Evolutionary conservation across 2,888 invertebrate genomes (phyloP).

Genomic region (Idaea dimidiata): DNA sequence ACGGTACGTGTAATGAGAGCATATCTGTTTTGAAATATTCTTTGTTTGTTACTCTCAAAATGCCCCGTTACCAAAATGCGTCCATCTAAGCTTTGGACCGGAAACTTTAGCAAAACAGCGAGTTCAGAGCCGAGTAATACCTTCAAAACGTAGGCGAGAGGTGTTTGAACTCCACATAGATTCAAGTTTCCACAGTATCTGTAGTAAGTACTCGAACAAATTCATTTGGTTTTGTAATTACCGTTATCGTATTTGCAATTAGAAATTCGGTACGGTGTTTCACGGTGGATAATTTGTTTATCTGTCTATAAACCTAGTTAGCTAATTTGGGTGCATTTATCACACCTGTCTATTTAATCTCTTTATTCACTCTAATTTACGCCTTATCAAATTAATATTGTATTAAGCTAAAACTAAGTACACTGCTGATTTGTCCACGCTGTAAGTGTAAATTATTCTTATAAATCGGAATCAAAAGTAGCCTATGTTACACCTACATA

Average conservation of each 20-base stretch:
- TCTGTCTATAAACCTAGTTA: neutral
- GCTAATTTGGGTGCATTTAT: neutral
- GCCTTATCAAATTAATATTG: neutral
- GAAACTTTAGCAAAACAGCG: slow-evolving; percentile 43
- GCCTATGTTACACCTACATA: too few species aligned
- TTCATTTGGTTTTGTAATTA: slow-evolving; percentile 10
- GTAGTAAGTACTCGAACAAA: slow-evolving; percentile 12
- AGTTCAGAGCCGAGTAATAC: slow-evolving; percentile 41
- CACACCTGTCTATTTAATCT: neutral
- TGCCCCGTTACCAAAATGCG: slow-evolving; percentile 40
- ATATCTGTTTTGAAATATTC: neutral
- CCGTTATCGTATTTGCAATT: slow-evolving; percentile 11
- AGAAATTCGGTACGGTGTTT: neutral
- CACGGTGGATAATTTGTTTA: neutral
- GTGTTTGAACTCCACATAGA: slow-evolving; percentile 45
- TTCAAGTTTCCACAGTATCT: slow-evolving; percentile 14
- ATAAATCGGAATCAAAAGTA: too few species aligned
- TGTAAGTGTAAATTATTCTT: neutral
- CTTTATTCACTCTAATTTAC: neutral
- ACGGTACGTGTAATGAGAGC: too few species aligned
- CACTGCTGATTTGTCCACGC: neutral
- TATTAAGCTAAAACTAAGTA: neutral
- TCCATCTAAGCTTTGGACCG: slow-evolving; percentile 32
- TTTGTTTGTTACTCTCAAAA: slow-evolving; percentile 8
- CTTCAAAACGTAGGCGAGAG: slow-evolving; percentile 52